Conservation (phyloP, 2,113 vertebrate species). For the Chamaetylas fuelleborni region DNA sequence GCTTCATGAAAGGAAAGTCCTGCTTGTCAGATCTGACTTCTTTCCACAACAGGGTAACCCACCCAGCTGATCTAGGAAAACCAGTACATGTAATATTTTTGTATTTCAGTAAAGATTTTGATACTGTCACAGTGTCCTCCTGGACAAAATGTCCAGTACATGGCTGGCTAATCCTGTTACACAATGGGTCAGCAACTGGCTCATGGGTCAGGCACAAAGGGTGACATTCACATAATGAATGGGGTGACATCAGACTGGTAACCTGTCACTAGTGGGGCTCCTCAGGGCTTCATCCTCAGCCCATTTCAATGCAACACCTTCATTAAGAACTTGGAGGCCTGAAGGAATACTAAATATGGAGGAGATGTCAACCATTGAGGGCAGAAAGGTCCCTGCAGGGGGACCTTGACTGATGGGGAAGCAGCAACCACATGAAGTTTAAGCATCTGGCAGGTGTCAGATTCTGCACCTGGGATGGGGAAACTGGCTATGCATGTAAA, state of each 20-base stretch:
- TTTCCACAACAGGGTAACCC: background rate
- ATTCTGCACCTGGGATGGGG: background rate
- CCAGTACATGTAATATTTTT: background rate
- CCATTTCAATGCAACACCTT: background rate
- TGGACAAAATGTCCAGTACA: background rate
- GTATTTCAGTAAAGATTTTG: background rate
- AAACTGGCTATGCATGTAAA: background rate
- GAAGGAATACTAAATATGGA: background rate
- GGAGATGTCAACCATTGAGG: accelerated
- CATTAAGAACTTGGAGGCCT: background rate
- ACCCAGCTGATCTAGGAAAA: background rate
- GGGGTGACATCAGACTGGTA: too few relatives aligned
- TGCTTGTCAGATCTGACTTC: background rate
- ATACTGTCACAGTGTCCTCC: too few relatives aligned
- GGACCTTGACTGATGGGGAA: accelerated
- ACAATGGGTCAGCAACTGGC: background rate
- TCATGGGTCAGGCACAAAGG: accelerated
- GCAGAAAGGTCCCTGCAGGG: background rate
- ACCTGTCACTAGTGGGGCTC: accelerated
- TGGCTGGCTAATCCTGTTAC: accelerated
- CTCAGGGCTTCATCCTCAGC: background rate
- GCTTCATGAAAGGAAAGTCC: background rate
- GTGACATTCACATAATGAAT: background rate
- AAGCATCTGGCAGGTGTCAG: too few relatives aligned
- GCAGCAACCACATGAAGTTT: background rate